Conservation (phyloP, 1,140 invertebrate species). For the Matsumurasca onukii region DNA sequence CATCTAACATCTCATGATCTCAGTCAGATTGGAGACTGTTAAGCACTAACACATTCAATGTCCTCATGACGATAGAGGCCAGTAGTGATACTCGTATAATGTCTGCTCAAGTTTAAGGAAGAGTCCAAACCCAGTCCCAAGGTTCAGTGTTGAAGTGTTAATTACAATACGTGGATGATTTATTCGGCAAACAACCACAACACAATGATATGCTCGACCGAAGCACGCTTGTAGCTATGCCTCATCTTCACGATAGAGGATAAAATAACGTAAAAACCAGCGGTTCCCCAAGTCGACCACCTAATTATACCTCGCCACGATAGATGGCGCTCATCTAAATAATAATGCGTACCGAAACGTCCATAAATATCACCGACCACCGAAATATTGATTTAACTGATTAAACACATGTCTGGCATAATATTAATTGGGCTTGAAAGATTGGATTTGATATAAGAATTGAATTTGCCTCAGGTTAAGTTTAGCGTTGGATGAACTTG, state of each 20-base stretch:
- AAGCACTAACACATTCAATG: no score
- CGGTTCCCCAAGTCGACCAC: background rate
- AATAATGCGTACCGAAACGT: slow-evolving; percentile 20
- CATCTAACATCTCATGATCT: no score
- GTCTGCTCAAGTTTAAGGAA: no score
- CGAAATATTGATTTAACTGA: slow-evolving; percentile 21
- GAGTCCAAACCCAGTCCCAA: no score
- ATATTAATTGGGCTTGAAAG: slow-evolving; percentile 17
- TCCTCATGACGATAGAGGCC: no score
- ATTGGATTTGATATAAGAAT: slow-evolving; percentile 16
- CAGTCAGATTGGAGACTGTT: no score
- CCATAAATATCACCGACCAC: slow-evolving; percentile 17
- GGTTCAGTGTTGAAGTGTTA: no score
- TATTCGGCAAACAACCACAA: no score
- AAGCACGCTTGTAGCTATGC: no score
- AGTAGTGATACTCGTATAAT: no score
- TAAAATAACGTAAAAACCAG: slow-evolving; percentile 12
- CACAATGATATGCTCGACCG: no score
- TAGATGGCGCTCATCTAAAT: slow-evolving; percentile 18
- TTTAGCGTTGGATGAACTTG: slow-evolving; percentile 13
- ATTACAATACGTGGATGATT: no score
- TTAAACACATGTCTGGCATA: background rate
- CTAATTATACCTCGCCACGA: slow-evolving; percentile 11
- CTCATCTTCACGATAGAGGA: background rate
- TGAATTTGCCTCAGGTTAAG: slow-evolving; percentile 10